Evolutionary conservation across 23 tunicate genomes (phyloP).

Genomic region (Corella eumyota): DNA sequence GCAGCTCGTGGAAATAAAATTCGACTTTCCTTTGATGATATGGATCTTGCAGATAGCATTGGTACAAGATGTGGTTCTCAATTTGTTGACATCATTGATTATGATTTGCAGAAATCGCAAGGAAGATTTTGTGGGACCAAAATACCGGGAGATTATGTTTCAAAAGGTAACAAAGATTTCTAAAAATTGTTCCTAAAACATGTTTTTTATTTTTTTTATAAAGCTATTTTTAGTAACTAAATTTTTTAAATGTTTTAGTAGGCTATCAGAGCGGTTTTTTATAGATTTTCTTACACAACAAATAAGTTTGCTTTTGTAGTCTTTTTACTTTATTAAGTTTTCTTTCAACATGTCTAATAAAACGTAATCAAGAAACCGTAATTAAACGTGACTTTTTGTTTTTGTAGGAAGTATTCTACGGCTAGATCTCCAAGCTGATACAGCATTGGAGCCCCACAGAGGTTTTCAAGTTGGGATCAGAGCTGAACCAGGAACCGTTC

Average conservation of each 20-base stretch:
- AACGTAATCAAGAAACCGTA: not conserved
- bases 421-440: slow-evolving; percentile 56
- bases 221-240: not conserved
- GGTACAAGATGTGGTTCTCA: slow-evolving; percentile 50
- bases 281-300: not conserved
- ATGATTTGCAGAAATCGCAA: slow-evolving; percentile 44
- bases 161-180: too few relatives aligned
- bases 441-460: slow-evolving; percentile 27
- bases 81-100: slow-evolving; percentile 57
- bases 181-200: too few relatives aligned
- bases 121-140: slow-evolving; percentile 49
- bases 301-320: not conserved
- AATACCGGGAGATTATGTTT: slow-evolving; percentile 68
- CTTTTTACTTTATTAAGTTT: not conserved
- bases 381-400: not conserved
- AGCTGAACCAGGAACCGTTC: slow-evolving; percentile 15
- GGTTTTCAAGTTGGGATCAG: slow-evolving; percentile 57
- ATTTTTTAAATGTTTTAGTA: not conserved
- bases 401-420: slow-evolving; percentile 22
- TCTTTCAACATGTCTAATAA: not conserved
- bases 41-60: slow-evolving; percentile 29
- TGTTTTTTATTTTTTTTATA: too few relatives aligned
- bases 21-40: slow-evolving; percentile 41
- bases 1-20: slow-evolving; percentile 23
- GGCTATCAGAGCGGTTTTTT: not conserved